phyloP scores from a whole-genome alignment of 2,888 invertebrate species.

The Drosophila longiperda region DNA sequence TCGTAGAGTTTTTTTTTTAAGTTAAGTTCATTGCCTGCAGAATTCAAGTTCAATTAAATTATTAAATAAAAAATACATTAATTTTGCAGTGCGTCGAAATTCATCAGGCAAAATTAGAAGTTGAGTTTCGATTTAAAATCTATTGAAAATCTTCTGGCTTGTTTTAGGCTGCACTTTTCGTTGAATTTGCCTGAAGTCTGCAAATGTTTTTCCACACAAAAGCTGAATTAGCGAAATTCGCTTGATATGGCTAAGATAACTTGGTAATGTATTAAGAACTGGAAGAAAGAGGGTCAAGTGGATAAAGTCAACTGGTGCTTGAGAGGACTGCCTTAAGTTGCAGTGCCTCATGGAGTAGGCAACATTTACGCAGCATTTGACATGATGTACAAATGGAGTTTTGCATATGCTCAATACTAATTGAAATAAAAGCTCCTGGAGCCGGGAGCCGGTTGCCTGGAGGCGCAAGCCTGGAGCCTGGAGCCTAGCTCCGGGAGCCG shows the following conservation, averaged over 20 bases:
- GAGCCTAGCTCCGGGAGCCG: slow-evolving; percentile 21
- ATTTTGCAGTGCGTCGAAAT: too few species aligned
- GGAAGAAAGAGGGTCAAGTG: too few species aligned
- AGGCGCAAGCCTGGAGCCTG: slow-evolving; percentile 13
- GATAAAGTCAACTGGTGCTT: not conserved
- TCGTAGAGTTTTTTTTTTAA: not conserved
- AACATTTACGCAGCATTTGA: slow-evolving; percentile 14
- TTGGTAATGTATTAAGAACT: too few species aligned
- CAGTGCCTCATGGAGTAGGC: slow-evolving; percentile 4
- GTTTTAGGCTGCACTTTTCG: too few species aligned
- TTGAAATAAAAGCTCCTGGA: slow-evolving; percentile 65
- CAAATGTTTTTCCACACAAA: too few species aligned
- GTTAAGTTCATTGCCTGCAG: not conserved
- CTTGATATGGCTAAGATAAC: too few species aligned
- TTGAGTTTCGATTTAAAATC: not conserved
- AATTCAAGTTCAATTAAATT: not conserved
- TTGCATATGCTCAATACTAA: slow-evolving; percentile 61
- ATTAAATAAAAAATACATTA: not conserved
- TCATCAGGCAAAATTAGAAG: not conserved
- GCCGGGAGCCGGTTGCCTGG: not conserved
- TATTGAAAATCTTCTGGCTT: too few species aligned
- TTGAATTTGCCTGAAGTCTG: too few species aligned
- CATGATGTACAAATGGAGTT: slow-evolving; percentile 32
- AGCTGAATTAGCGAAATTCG: too few species aligned
- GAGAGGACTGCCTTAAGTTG: slow-evolving; percentile 8